Evolutionary conservation across 2,113 vertebrate species (phyloP).

Genomic region (Corythornis cristatus): DNA sequence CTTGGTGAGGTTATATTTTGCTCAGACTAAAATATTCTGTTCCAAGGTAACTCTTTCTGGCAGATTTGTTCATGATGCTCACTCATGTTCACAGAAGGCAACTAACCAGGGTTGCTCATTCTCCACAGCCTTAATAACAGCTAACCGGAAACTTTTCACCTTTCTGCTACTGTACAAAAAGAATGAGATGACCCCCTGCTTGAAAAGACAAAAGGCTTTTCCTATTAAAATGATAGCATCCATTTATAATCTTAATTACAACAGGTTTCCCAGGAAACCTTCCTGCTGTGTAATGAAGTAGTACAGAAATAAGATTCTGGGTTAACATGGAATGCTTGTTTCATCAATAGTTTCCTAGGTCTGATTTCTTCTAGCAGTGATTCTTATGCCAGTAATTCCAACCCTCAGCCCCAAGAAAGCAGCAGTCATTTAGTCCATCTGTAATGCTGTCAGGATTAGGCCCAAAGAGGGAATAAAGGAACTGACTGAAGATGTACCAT

Average conservation of each 20-base stretch:
- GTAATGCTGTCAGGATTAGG: background rate
- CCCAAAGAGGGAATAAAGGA: background rate
- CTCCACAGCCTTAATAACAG: constrained; percentile 33
- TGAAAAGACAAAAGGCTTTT: constrained; percentile 5
- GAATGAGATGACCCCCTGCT: background rate
- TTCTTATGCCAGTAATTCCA: background rate
- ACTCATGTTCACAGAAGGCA: background rate
- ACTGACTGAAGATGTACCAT: background rate
- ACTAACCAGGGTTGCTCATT: constrained; percentile 20
- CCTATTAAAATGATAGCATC: background rate
- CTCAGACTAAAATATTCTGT: background rate
- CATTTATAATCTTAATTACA: constrained; percentile 28
- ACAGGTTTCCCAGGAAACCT: constrained; percentile 6
- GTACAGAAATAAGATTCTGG: background rate
- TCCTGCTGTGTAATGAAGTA: background rate
- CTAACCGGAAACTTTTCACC: background rate
- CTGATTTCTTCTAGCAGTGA: background rate
- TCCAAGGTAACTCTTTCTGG: background rate
- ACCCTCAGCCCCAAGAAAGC: background rate
- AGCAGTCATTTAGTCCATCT: background rate
- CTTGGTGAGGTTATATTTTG: background rate
- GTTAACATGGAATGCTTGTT: background rate
- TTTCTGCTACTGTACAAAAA: background rate
- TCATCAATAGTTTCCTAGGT: background rate
- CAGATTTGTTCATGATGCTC: background rate